These are phyloP conservation scores for Turritopsis dohrnii DNA, from an alignment of 30 jellyfish, hydroid and myxozoan genomes.

Conservation along the genomic window DNA sequence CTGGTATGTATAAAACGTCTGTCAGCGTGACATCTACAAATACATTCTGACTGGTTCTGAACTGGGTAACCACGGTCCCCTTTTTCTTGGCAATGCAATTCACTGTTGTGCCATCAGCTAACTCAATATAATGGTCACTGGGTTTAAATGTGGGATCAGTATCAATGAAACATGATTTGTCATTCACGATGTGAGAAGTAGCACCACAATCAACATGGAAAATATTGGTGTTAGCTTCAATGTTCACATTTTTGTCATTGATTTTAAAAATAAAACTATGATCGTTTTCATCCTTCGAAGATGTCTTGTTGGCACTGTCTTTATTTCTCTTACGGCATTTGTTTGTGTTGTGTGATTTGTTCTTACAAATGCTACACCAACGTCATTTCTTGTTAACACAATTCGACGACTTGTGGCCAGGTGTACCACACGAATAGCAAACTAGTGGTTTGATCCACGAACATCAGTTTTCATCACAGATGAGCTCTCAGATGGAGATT, in stretches of 20 bases:
- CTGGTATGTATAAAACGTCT: no score
- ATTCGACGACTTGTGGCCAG: constrained; percentile 13
- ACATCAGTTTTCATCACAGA: constrained; percentile 9
- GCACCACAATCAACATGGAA: constrained; percentile 51
- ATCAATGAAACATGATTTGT: no score
- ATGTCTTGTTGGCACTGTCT: constrained; percentile 32
- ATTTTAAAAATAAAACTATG: constrained; percentile 21
- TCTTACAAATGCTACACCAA: constrained; percentile 39
- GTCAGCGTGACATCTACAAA: no score
- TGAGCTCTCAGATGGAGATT: constrained; percentile 20
- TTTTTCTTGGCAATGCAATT: constrained; percentile 27
- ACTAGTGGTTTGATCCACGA: constrained; percentile 6
- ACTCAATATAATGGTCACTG: constrained; percentile 43
- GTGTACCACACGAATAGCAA: constrained; percentile 31
- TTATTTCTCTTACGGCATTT: constrained; percentile 25
- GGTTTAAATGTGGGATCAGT: no score
- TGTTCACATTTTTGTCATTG: background rate
- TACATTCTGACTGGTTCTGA: no score
- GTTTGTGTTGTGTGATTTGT: constrained; percentile 33
- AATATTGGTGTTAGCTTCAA: constrained; percentile 11
- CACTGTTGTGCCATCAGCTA: constrained; percentile 49
- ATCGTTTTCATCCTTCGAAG: constrained; percentile 4
- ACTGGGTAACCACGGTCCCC: no score
- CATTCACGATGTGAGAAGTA: no score
- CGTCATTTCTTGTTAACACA: constrained; percentile 6